These are phyloP conservation scores for Hippasteria phrygiana DNA, from an alignment of 53 echinoderm and acorn worm species.

Conservation along the genomic window DNA sequence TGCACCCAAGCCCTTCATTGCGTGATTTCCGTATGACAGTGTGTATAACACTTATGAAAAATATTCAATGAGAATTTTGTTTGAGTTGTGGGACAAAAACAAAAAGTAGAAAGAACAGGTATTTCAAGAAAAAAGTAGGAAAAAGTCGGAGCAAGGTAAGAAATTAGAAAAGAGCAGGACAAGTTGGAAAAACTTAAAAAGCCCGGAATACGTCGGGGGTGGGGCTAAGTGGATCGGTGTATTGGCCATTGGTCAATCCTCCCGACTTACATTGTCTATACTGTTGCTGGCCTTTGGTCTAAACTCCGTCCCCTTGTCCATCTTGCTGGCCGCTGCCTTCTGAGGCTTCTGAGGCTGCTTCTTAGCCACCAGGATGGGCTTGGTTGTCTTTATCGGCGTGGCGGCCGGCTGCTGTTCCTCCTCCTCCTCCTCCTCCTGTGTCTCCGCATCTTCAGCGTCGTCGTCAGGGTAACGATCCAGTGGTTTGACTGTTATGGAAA, in stretches of 20 bases:
- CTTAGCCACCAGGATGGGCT: conserved; percentile 41
- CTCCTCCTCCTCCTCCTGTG: conserved; percentile 15
- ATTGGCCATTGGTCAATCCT: not conserved
- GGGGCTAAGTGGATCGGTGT: no score
- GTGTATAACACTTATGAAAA: no score
- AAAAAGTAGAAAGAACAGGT: no score
- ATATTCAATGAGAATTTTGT: no score
- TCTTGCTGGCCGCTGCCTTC: conserved; percentile 53
- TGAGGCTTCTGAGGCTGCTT: conserved; percentile 56
- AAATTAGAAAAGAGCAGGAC: no score
- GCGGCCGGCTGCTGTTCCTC: conserved; percentile 35
- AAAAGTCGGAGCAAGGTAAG: no score
- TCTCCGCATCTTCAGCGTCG: conserved; percentile 41
- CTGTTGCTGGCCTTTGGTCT: conserved; percentile 46
- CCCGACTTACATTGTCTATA: conserved; percentile 62
- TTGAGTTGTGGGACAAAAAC: no score
- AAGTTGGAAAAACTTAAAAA: no score
- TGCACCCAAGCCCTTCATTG: no score
- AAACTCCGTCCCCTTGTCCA: conserved; percentile 44
- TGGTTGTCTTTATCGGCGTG: not conserved
- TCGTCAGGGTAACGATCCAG: conserved; percentile 86
- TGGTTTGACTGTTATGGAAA: conserved; percentile 74
- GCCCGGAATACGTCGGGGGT: no score
- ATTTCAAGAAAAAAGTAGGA: no score
- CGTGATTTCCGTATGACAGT: no score